phyloP scores from a whole-genome alignment of 2,888 invertebrate species.

The Cheiracanthium punctorium region DNA sequence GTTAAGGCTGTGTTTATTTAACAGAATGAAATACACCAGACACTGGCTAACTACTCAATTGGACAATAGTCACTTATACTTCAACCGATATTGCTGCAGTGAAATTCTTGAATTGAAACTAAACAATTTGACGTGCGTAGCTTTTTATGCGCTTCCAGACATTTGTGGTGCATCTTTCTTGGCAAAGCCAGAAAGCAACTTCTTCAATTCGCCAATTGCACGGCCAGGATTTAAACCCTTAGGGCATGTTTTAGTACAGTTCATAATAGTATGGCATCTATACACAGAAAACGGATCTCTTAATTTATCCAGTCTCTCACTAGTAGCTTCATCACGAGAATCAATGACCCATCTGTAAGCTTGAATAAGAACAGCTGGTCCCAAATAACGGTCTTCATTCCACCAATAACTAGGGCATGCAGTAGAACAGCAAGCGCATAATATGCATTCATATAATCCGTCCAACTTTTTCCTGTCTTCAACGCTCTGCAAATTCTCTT shows the following conservation, averaged over 20 bases:
- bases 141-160: slow-evolving; percentile 66
- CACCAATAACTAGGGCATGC: slow-evolving; percentile 99
- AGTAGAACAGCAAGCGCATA: slow-evolving; percentile 98
- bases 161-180: slow-evolving; percentile 84
- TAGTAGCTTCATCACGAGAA: slow-evolving; percentile 89
- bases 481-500: slow-evolving; percentile 90
- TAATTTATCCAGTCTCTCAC: slow-evolving; percentile 86
- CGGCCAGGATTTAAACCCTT: slow-evolving; percentile 97
- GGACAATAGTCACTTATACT: too few relatives aligned
- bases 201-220: slow-evolving; percentile 97
- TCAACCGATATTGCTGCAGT: too few relatives aligned
- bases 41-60: too few relatives aligned
- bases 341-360: slow-evolving; percentile 99
- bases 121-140: too few relatives aligned
- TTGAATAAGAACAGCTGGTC: slow-evolving; percentile 99
- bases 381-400: slow-evolving; percentile 97
- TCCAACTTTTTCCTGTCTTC: slow-evolving; percentile 95
- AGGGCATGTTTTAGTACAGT: slow-evolving; percentile 95
- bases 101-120: too few relatives aligned
- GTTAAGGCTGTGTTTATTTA: too few relatives aligned
- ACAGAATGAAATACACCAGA: too few relatives aligned
- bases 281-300: slow-evolving; percentile 94
- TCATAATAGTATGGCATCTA: slow-evolving; percentile 98
- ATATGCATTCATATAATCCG: slow-evolving; percentile 96
- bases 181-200: slow-evolving; percentile 88